phyloP scores from a whole-genome alignment of 2,888 invertebrate species.

The Eucriotettix oculatus region DNA sequence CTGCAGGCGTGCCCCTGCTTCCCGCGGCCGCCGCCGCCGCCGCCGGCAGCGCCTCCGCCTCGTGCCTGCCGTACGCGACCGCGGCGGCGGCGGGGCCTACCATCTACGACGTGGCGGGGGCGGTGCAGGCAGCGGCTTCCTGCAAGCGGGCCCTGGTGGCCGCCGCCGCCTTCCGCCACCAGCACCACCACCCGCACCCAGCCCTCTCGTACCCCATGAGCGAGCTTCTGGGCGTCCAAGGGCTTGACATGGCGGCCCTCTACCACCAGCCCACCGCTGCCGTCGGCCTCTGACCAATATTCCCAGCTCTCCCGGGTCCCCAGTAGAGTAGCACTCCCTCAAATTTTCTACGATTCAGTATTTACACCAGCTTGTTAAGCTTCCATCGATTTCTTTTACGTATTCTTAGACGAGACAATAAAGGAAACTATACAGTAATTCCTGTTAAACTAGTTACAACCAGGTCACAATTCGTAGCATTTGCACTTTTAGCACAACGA shows the following conservation, averaged over 20 bases:
- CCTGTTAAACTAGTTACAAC: no score
- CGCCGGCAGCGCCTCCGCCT: conserved; percentile 27
- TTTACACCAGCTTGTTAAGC: not conserved
- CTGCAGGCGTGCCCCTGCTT: conserved; percentile 19
- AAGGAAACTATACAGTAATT: no score
- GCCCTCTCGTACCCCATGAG: conserved; percentile 49
- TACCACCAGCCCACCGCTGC: conserved; percentile 50
- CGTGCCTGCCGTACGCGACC: conserved; percentile 25
- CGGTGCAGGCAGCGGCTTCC: conserved; percentile 14
- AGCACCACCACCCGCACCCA: conserved; percentile 26
- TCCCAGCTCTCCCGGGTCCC: conserved; percentile 12
- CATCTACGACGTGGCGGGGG: conserved; percentile 31
- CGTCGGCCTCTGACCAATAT: conserved; percentile 48
- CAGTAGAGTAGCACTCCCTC: not conserved
- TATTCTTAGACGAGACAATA: no score
- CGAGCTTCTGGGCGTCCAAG: conserved; percentile 52
- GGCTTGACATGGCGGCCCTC: conserved; percentile 46
- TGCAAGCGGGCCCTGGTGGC: conserved; percentile 40
- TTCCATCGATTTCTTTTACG: not conserved
- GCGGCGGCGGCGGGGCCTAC: conserved; percentile 18
- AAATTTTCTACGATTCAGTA: not conserved
- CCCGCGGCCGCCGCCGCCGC: conserved; percentile 14
- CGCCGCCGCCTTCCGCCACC: conserved; percentile 28
- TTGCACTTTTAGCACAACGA: no score
- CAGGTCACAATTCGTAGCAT: no score